Evolutionary conservation across 1,140 invertebrate genomes (phyloP).

Genomic region (Drosophila trapezifrons): DNA sequence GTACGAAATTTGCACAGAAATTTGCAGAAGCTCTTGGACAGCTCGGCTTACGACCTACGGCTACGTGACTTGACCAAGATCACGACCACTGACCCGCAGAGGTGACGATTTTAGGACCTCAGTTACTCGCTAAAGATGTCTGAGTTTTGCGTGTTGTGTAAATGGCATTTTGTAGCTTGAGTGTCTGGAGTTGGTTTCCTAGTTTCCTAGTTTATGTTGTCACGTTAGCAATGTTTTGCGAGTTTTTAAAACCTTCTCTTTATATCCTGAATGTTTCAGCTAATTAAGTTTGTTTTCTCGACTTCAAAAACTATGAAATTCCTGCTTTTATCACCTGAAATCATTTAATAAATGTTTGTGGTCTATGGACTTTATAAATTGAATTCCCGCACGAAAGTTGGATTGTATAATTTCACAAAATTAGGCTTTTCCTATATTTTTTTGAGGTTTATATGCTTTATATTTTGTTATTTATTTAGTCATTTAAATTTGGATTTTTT

Average conservation of each 20-base stretch:
- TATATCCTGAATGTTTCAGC: background rate
- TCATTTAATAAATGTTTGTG: background rate
- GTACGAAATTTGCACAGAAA: conserved; percentile 31
- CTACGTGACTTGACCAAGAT: conserved; percentile 46
- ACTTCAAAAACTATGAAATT: background rate
- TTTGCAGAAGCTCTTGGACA: conserved; percentile 38
- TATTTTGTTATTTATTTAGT: background rate
- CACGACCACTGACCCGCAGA: conserved; percentile 46
- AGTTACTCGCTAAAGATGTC: conserved; percentile 15
- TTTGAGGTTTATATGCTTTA: background rate
- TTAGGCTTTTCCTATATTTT: background rate
- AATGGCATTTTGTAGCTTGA: conserved; percentile 9
- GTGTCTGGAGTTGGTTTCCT: background rate
- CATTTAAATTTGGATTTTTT: background rate
- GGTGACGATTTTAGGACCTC: conserved; percentile 32
- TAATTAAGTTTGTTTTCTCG: background rate
- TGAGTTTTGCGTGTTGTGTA: conserved; percentile 15
- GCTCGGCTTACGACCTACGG: conserved; percentile 36
- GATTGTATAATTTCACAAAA: background rate
- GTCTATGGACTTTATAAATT: background rate
- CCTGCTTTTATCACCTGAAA: background rate
- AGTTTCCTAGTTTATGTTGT: conserved; percentile 17
- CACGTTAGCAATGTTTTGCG: background rate
- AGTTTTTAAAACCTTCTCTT: too few relatives aligned
- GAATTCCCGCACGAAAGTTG: background rate